phyloP scores from a whole-genome alignment of 23 tunicate genomes.

The Halocynthia roretzi region DNA sequence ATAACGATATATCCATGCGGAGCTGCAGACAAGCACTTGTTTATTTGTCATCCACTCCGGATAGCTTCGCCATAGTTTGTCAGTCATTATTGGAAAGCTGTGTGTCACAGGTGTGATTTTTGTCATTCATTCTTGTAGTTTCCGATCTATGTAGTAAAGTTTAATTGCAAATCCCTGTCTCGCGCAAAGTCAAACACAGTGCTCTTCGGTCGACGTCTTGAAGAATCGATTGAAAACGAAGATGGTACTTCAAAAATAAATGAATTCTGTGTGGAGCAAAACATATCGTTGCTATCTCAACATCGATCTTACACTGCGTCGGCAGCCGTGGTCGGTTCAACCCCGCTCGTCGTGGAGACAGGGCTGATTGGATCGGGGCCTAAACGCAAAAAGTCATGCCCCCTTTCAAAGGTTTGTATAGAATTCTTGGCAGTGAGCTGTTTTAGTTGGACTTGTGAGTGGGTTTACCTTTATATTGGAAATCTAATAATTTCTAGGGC shows the following conservation, averaged over 20 bases:
- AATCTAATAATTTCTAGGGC: too few species aligned
- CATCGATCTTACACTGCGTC: constrained; percentile 40
- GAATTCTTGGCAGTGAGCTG: too few species aligned
- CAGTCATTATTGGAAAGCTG: constrained; percentile 59
- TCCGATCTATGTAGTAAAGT: not conserved
- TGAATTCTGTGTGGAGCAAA: constrained; percentile 25
- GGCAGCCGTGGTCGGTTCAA: constrained; percentile 30
- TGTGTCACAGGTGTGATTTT: constrained; percentile 31
- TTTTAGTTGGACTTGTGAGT: too few species aligned
- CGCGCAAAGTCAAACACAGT: constrained; percentile 43
- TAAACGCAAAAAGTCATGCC: constrained; percentile 61
- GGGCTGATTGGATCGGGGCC: constrained; percentile 62
- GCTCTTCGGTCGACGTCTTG: constrained; percentile 48
- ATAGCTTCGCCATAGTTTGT: constrained; percentile 53
- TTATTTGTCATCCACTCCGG: constrained; percentile 50
- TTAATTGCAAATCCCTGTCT: not conserved
- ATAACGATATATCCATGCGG: constrained; percentile 68
- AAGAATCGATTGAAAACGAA: constrained; percentile 26
- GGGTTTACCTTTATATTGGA: too few species aligned
- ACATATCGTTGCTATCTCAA: constrained; percentile 34
- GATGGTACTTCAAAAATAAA: constrained; percentile 13
- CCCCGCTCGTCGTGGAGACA: constrained; percentile 64
- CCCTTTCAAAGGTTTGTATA: constrained; percentile 31
- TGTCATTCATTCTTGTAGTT: not conserved
- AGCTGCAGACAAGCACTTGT: constrained; percentile 61